These are phyloP conservation scores for Parthenolecanium corni DNA, from an alignment of 2,888 invertebrate species.

Conservation along the genomic window DNA sequence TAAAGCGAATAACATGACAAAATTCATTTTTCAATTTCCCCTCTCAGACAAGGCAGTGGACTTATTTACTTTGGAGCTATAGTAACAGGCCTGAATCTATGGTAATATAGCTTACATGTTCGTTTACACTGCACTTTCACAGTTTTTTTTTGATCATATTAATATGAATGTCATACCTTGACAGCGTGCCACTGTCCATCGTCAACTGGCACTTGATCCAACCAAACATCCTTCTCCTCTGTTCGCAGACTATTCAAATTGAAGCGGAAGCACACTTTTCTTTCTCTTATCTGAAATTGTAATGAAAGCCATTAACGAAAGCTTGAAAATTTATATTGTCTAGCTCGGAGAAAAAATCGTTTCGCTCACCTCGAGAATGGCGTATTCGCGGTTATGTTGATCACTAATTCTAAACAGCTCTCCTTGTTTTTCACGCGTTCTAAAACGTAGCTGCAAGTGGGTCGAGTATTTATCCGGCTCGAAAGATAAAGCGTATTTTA, in stretches of 20 bases:
- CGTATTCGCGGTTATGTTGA: slow-evolving; percentile 87
- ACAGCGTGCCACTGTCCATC: slow-evolving; percentile 97
- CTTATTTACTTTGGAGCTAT: too few relatives aligned
- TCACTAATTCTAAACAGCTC: slow-evolving; percentile 88
- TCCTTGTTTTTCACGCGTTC: slow-evolving; percentile 85
- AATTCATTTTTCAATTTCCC: too few relatives aligned
- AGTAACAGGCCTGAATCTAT: too few relatives aligned
- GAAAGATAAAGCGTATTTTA: slow-evolving; percentile 91
- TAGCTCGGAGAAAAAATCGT: background rate
- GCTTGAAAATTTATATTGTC: too few relatives aligned
- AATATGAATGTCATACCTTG: slow-evolving; percentile 42
- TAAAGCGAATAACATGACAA: background rate
- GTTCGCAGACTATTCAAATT: slow-evolving; percentile 84
- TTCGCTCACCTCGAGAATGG: slow-evolving; percentile 57
- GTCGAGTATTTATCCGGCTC: slow-evolving; percentile 86
- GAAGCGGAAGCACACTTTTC: slow-evolving; percentile 77
- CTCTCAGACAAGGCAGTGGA: too few relatives aligned
- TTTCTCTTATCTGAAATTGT: slow-evolving; percentile 67
- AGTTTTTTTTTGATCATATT: too few relatives aligned
- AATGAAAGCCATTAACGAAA: slow-evolving; percentile 6
- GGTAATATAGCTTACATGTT: too few relatives aligned
- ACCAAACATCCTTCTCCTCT: slow-evolving; percentile 80
- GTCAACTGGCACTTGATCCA: slow-evolving; percentile 78
- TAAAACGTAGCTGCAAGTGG: slow-evolving; percentile 83
- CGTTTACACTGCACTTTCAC: too few relatives aligned